Percentiles rank a stretch among this genome's conserved stretches.
Conservation (phyloP, 2,797 vertebrate species). For the Coluber constrictor region DNA sequence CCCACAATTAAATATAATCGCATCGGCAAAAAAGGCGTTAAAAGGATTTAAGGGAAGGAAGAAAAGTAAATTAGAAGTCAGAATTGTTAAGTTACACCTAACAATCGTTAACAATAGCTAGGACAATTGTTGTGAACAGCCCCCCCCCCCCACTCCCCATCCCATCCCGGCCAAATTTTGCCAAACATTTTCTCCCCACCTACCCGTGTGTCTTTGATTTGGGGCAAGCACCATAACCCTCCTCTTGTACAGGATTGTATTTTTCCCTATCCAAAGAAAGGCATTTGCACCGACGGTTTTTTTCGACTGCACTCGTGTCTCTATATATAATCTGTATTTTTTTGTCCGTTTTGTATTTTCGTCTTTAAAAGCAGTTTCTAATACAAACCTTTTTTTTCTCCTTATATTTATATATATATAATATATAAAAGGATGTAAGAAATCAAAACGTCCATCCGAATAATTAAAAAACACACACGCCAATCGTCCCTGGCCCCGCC, state of each 20-base stretch:
- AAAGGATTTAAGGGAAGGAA: not conserved
- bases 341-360: conserved; percentile 9
- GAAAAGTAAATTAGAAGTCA: too few species aligned
- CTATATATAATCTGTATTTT: not conserved
- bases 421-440: conserved; percentile 37
- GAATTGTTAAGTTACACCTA: not conserved
- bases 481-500: not conserved
- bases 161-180: not conserved
- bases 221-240: conserved; percentile 13
- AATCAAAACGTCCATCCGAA: conserved; percentile 25
- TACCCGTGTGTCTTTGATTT: conserved; percentile 22
- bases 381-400: conserved; percentile 33
- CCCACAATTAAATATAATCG: not conserved
- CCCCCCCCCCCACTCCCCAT: too few species aligned
- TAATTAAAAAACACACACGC: conserved; percentile 31
- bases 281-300: not conserved
- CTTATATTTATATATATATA: conserved; percentile 35
- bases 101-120: not conserved
- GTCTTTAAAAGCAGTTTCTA: conserved; percentile 40
- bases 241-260: not conserved
- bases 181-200: not conserved
- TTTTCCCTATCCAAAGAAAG: not conserved
- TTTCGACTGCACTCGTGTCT: not conserved
- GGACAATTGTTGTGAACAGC: not conserved
- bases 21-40: not conserved